phyloP scores from a whole-genome alignment of 2,113 vertebrate species.

The Varanus salvator region DNA sequence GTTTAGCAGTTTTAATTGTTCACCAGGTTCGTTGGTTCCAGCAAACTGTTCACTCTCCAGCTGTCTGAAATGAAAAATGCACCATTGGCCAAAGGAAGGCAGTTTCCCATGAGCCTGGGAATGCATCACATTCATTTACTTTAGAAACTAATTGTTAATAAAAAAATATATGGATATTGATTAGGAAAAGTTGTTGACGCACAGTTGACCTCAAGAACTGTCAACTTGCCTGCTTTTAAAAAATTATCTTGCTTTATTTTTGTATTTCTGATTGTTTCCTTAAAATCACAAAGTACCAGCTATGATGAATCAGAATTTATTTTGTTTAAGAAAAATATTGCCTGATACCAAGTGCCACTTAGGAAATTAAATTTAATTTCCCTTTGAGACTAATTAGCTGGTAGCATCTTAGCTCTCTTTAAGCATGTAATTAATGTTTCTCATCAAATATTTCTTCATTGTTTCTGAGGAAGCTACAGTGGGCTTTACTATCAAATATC shows the following conservation, averaged over 20 bases:
- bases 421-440: conserved; percentile 77
- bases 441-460: conserved; percentile 56
- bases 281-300: conserved; percentile 39
- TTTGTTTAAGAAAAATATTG: conserved; percentile 72
- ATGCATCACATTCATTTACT: conserved; percentile 33
- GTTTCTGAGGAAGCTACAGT: conserved; percentile 20
- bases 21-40: background rate
- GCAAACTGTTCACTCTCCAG: conserved; percentile 8
- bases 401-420: conserved; percentile 75
- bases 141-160: conserved; percentile 43
- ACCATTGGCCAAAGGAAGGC: background rate
- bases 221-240: background rate
- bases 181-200: conserved; percentile 43
- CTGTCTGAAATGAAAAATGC: conserved; percentile 10
- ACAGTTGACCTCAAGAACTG: background rate
- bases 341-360: conserved; percentile 61
- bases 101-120: background rate
- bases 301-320: conserved; percentile 73
- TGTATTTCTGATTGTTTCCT: conserved; percentile 27
- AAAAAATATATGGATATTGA: background rate
- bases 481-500: conserved; percentile 56
- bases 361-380: conserved; percentile 76
- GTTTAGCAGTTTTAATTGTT: conserved; percentile 11
- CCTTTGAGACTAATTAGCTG: conserved; percentile 81
- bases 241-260: conserved; percentile 40